Conservation (phyloP, 2,888 invertebrate genomes). For the Aspidiotus destructor region DNA sequence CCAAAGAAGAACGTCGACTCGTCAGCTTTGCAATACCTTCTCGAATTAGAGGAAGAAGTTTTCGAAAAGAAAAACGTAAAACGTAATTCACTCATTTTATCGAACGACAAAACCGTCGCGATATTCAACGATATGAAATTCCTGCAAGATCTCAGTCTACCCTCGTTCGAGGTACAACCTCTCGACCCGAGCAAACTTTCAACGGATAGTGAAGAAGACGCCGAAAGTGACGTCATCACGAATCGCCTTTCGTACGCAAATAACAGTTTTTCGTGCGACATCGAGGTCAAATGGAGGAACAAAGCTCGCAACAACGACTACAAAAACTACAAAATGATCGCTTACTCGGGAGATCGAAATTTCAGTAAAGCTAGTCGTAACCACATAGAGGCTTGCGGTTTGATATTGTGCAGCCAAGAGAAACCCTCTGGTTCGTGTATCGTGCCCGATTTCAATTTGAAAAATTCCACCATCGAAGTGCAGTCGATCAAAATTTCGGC, state of each 20-base stretch:
- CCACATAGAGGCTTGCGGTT: constrained; percentile 40
- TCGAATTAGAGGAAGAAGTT: constrained; percentile 3
- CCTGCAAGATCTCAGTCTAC: constrained; percentile 7
- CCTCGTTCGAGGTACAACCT: constrained; percentile 6
- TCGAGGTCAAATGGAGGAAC: constrained; percentile 11
- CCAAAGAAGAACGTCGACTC: constrained; percentile 17
- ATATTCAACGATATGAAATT: constrained; percentile 13
- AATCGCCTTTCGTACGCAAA: constrained; percentile 13
- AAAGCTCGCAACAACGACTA: neutral
- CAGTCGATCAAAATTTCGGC: constrained; percentile 36
- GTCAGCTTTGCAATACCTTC: neutral
- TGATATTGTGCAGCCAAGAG: constrained; percentile 38
- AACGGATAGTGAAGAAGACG: neutral
- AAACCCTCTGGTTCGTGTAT: neutral
- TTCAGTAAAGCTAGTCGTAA: constrained; percentile 22
- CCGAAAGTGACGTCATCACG: neutral
- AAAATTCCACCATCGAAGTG: constrained; percentile 39
- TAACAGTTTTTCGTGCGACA: constrained; percentile 8
- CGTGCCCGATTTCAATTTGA: constrained; percentile 39
- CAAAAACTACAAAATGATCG: constrained; percentile 16
- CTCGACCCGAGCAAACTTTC: neutral
- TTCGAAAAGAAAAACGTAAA: constrained; percentile 4
- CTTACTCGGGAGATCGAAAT: constrained; percentile 19
- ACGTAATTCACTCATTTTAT: constrained; percentile 6
- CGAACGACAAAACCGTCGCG: constrained; percentile 3